phyloP scores from a whole-genome alignment of 2,797 vertebrate genomes.

The Pelochelys cantorii region DNA sequence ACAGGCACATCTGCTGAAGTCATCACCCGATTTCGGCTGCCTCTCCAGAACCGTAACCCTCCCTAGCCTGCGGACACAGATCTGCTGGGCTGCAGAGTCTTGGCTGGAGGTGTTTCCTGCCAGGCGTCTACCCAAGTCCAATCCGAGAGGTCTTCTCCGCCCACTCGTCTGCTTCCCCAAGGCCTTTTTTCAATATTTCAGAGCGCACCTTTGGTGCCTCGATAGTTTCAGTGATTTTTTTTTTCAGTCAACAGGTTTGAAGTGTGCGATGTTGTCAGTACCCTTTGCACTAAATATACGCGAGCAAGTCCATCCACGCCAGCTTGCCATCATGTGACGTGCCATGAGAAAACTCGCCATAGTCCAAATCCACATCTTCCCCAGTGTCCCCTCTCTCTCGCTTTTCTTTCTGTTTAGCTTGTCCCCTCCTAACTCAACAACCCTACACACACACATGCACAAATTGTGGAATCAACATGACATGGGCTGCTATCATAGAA shows the following conservation, averaged over 20 bases:
- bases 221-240: slow-evolving; percentile 20
- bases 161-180: slow-evolving; percentile 38
- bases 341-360: background rate
- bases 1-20: slow-evolving; percentile 2
- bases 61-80: background rate
- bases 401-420: background rate
- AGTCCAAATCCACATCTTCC: background rate
- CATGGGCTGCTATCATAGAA: background rate
- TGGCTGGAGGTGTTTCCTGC: background rate
- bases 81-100: background rate
- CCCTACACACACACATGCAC: background rate
- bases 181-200: slow-evolving; percentile 27
- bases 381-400: background rate
- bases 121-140: background rate
- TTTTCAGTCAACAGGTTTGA: background rate
- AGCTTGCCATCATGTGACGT: background rate
- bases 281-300: background rate
- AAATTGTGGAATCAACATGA: background rate
- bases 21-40: background rate
- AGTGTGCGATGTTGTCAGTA: slow-evolving; percentile 4
- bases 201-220: background rate
- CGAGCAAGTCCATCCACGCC: background rate
- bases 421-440: background rate
- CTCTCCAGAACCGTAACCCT: background rate
- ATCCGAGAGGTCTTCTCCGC: background rate